Evolutionary conservation across 1,140 invertebrate genomes (phyloP).

Genomic region (Diabrotica undecimpunctata): DNA sequence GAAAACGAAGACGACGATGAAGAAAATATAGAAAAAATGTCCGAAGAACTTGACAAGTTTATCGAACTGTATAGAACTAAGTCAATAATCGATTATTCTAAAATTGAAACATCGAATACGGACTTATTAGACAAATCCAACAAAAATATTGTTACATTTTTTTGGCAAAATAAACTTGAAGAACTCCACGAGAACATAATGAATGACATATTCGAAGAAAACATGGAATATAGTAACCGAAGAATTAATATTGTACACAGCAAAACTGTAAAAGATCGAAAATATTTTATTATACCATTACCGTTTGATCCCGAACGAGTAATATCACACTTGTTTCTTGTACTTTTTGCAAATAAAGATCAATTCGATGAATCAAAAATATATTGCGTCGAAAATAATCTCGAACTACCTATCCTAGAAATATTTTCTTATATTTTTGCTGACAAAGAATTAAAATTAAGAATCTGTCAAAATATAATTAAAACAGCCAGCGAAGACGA

Average conservation of each 20-base stretch:
- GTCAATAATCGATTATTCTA: conserved; percentile 23
- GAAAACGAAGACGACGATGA: not conserved
- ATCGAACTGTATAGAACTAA: conserved; percentile 11
- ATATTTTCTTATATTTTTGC: too few relatives aligned
- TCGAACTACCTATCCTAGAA: not conserved
- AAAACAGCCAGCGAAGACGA: too few relatives aligned
- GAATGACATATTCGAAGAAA: conserved; percentile 17
- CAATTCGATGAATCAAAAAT: conserved; percentile 9
- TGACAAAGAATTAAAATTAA: too few relatives aligned
- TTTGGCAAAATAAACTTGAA: conserved; percentile 21
- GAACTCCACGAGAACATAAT: conserved; percentile 23
- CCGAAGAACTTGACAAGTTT: conserved; percentile 19
- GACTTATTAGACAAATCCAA: conserved; percentile 20
- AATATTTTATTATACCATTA: conserved; percentile 18
- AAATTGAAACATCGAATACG: conserved; percentile 19
- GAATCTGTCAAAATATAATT: too few relatives aligned
- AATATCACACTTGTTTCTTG: conserved; percentile 15
- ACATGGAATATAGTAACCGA: not conserved
- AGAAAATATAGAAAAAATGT: not conserved
- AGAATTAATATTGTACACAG: conserved; percentile 17
- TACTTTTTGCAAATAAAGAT: conserved; percentile 10
- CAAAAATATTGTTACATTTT: conserved; percentile 22
- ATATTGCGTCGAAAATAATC: conserved; percentile 19
- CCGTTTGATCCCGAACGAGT: conserved; percentile 12
- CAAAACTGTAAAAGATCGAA: conserved; percentile 15